phyloP scores from a whole-genome alignment of 1,140 invertebrate genomes.

The Magallana angulata region DNA sequence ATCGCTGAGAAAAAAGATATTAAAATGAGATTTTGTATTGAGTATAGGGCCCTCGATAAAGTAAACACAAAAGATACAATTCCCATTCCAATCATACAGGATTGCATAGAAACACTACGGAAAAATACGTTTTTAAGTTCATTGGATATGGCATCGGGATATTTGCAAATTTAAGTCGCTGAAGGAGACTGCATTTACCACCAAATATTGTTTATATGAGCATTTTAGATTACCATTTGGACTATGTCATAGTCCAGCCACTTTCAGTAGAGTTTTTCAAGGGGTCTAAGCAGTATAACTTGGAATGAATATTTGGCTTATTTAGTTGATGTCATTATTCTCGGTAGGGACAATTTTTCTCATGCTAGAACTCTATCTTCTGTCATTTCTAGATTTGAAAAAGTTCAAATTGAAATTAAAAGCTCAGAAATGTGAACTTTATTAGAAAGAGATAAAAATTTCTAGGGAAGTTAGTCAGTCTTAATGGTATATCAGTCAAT shows the following conservation, averaged over 20 bases:
- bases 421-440: slow-evolving; percentile 7
- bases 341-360: slow-evolving; percentile 40
- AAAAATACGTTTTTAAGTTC: neutral
- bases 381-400: slow-evolving; percentile 30
- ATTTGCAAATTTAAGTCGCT: slow-evolving; percentile 16
- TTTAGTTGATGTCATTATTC: slow-evolving; percentile 44
- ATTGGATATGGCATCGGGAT: slow-evolving; percentile 26
- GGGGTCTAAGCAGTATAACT: slow-evolving; percentile 49
- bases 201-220: slow-evolving; percentile 50
- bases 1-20: slow-evolving; percentile 23
- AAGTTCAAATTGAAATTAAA: slow-evolving; percentile 54
- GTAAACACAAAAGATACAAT: slow-evolving; percentile 43
- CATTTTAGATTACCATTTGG: slow-evolving; percentile 62
- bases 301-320: slow-evolving; percentile 48
- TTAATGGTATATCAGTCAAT: slow-evolving; percentile 7
- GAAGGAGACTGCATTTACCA: slow-evolving; percentile 50
- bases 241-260: slow-evolving; percentile 58
- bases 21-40: slow-evolving; percentile 35
- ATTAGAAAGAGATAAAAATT: slow-evolving; percentile 49
- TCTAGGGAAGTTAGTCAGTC: slow-evolving; percentile 43
- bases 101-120: slow-evolving; percentile 35
- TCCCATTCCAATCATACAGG: slow-evolving; percentile 35
- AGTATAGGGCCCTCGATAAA: slow-evolving; percentile 46
- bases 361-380: slow-evolving; percentile 2
- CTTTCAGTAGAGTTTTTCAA: slow-evolving; percentile 60